Base-by-base conservation (phyloP, 2,113 vertebrate genomes). In the Zeus faber region DNA sequence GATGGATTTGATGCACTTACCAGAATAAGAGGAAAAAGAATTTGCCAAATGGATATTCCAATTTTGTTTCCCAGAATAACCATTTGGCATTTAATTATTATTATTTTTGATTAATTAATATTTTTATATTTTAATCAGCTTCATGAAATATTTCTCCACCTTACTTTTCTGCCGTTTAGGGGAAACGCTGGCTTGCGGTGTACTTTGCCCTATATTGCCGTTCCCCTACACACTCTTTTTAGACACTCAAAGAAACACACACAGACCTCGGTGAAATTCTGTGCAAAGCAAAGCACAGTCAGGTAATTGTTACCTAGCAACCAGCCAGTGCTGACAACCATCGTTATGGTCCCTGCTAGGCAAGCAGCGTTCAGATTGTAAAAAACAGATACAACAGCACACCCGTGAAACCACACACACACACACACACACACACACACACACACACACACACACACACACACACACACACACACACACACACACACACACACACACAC, bases 281-380 rank as follows among this genome's bases (percentile, higher is more conserved):
- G 76, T 74, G 78, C 68, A n/a, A 70, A 80, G 84, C 73, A 79
- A 83, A 86, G 80, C 84, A 76, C 75, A 85, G 85, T 89, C 85
- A 90, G 88, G 87, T 87, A 88, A 86, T 87, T 84, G 88, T 90
- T 90, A 86, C 88, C 83, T 89, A 90, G 88, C 88, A 90, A 90
- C 88, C 77, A 80, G 64, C 80, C 73, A 79, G 80, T 80, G 83
- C 88, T 86, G 88, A 90, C 86, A 83, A 83, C 84, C 84, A 85
- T 85, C 61, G 84, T 84, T 86, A 86, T 50, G 21, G 74, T 83
- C 83, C 77, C 76, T 85, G 79, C 80, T 82, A 76, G 82, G 85
- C 78, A 73, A 77, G 76, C 72, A 82, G 75, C 74, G 72, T 63
- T 84, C 74, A 80, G 61, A 80, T 58, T 81, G 65, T 81, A 80